Evolutionary conservation across 1,140 invertebrate genomes (phyloP).

Genomic region (Trissolcus basalis): DNA sequence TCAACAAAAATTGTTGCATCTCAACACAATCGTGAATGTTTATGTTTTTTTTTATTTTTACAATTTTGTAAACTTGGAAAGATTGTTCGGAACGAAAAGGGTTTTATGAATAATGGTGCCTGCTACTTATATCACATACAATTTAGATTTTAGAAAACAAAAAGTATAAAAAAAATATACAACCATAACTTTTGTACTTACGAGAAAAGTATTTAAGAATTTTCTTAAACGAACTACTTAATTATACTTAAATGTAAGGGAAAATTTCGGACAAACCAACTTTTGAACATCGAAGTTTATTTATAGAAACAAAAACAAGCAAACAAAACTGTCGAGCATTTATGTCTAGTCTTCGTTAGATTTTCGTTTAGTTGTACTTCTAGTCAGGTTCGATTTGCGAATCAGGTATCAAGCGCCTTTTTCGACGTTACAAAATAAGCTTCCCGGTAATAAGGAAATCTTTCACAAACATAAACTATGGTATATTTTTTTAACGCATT

Average conservation of each 20-base stretch:
- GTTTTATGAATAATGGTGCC: constrained; percentile 33
- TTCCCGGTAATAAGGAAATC: too few relatives aligned
- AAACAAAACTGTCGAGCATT: constrained; percentile 11
- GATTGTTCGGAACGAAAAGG: not conserved
- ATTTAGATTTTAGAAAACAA: constrained; percentile 12
- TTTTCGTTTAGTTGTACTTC: constrained; percentile 19
- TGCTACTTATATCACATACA: constrained; percentile 37
- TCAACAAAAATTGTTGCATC: too few relatives aligned
- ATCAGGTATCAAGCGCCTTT: too few relatives aligned
- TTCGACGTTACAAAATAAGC: not conserved
- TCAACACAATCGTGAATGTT: too few relatives aligned
- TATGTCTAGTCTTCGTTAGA: constrained; percentile 26
- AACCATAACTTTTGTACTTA: constrained; percentile 43
- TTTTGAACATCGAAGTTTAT: not conserved
- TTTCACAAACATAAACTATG: too few relatives aligned
- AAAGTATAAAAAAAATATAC: constrained; percentile 19
- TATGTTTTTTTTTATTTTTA: too few relatives aligned
- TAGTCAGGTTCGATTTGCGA: constrained; percentile 17
- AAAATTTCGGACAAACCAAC: not conserved
- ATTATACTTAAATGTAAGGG: not conserved
- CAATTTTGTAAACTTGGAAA: not conserved
- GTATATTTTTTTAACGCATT: too few relatives aligned
- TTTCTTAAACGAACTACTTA: not conserved
- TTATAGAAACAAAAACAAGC: not conserved
- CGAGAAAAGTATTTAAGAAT: constrained; percentile 24